phyloP scores from a whole-genome alignment of 2,797 vertebrate species.

The Alca torda region DNA sequence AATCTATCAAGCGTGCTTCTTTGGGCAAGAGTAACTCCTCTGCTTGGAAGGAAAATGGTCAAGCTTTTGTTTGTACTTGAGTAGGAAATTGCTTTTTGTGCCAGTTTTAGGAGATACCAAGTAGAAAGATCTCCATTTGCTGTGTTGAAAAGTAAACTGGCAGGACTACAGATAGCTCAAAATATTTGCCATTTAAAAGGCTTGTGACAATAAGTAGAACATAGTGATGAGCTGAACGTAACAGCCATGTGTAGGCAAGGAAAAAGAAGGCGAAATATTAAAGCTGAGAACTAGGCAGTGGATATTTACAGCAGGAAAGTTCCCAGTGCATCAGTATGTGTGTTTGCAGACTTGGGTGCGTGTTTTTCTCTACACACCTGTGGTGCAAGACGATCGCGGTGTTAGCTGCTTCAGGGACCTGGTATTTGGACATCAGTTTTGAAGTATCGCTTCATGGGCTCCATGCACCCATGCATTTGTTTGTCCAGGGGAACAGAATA shows the following conservation, averaged over 20 bases:
- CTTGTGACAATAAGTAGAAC: background rate
- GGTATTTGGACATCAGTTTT: background rate
- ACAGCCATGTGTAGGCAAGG: background rate
- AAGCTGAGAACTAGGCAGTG: background rate
- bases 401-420: background rate
- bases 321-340: background rate
- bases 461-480: rapidly evolving
- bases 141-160: background rate
- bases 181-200: slow-evolving; percentile 15
- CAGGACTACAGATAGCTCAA: background rate
- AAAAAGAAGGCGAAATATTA: background rate
- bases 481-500: background rate
- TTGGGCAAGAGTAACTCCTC: background rate
- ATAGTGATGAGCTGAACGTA: background rate
- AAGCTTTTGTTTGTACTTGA: background rate
- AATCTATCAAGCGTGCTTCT: background rate
- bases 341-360: background rate
- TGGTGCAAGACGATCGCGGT: background rate
- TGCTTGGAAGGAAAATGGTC: background rate
- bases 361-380: rapidly evolving
- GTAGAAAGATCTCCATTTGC: background rate
- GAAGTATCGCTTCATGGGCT: background rate
- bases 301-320: background rate
- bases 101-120: background rate
- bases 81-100: background rate